A percentile compares a stretch with the other conserved stretches of the same genome.
Conservation (phyloP, 2,888 invertebrate species). For the Thecocarcelia acutangulata region DNA sequence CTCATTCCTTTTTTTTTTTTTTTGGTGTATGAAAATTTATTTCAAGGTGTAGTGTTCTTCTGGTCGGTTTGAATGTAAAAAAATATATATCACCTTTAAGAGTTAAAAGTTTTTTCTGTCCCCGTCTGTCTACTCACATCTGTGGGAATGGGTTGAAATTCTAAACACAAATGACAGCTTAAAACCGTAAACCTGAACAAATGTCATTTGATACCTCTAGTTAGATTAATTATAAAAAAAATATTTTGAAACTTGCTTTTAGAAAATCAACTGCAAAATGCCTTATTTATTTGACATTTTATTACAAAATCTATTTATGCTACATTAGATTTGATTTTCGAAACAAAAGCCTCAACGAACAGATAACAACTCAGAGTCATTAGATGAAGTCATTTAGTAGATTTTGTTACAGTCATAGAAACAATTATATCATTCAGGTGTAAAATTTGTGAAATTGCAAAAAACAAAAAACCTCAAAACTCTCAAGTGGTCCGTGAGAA, state of each 20-base stretch:
- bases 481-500: conserved; percentile 28
- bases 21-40: conserved; percentile 15
- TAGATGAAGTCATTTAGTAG: conserved; percentile 58
- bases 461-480: not conserved
- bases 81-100: no score
- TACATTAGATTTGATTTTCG: conserved; percentile 41
- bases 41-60: no score
- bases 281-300: conserved; percentile 56
- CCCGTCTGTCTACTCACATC: conserved; percentile 20
- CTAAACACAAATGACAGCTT: conserved; percentile 33
- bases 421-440: conserved; percentile 54
- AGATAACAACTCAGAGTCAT: conserved; percentile 41
- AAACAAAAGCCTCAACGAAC: conserved; percentile 2
- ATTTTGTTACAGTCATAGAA: conserved; percentile 5
- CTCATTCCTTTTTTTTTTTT: not conserved
- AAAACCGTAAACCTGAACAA: conserved; percentile 35
- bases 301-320: conserved; percentile 37
- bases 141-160: conserved; percentile 17
- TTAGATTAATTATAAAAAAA: conserved; percentile 22
- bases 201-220: conserved; percentile 39
- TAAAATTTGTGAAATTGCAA: conserved; percentile 51
- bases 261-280: conserved; percentile 20
- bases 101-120: not conserved
- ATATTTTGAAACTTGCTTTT: conserved; percentile 12
- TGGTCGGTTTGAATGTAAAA: not conserved